A percentile compares a stretch with the other conserved stretches of the same genome.
These are phyloP conservation scores for Tyto alba DNA, from an alignment of 2,113 vertebrate genomes.

Conservation along the genomic window DNA sequence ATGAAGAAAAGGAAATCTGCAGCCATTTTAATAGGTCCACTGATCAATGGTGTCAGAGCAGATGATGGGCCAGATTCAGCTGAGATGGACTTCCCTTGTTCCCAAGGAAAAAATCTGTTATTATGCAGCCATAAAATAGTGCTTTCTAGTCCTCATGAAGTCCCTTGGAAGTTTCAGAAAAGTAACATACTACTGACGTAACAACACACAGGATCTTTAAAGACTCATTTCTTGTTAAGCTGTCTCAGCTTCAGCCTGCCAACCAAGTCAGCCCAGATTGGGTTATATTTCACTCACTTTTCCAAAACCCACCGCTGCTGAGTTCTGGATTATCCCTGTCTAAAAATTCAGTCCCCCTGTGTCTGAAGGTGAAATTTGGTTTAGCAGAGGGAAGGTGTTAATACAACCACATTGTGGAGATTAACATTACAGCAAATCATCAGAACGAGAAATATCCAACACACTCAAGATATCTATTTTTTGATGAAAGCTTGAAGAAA, in stretches of 20 bases:
- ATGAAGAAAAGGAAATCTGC: neutral
- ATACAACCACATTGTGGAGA: neutral
- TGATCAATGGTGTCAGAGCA: neutral
- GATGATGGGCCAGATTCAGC: neutral
- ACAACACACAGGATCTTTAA: constrained; percentile 9
- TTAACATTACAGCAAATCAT: constrained; percentile 15
- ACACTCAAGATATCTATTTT: constrained; percentile 18
- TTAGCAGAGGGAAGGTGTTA: constrained; percentile 51
- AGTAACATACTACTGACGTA: neutral
- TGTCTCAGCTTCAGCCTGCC: constrained; percentile 35
- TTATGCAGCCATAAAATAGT: neutral
- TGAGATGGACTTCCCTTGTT: neutral
- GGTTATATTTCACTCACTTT: constrained; percentile 53
- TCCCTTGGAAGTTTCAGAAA: neutral
- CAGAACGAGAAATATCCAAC: constrained; percentile 31
- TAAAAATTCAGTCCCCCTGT: constrained; percentile 31
- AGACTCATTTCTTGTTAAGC: constrained; percentile 39
- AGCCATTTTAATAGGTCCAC: neutral
- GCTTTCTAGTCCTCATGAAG: neutral
- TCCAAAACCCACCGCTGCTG: constrained; percentile 46
- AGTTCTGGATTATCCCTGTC: constrained; percentile 44
- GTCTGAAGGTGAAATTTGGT: constrained; percentile 51
- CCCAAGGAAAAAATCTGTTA: neutral
- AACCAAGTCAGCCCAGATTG: neutral
- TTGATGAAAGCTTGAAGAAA: constrained; percentile 35